Evolutionary conservation across 2,113 vertebrate species (phyloP).

Genomic region (Corythaixoides concolor): DNA sequence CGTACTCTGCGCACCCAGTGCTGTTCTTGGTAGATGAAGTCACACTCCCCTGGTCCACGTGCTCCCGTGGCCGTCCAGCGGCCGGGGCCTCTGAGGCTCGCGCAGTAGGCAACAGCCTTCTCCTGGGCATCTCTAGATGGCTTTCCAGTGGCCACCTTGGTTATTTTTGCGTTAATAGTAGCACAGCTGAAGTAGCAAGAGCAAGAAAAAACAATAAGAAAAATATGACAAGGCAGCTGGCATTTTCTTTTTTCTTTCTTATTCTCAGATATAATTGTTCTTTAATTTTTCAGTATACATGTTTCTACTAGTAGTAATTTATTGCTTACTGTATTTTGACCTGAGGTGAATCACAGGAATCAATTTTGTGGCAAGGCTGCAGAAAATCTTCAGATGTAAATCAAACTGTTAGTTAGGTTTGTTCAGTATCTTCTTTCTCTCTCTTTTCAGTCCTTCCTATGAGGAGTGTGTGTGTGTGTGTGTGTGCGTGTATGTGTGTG

Average conservation of each 20-base stretch:
- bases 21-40: neutral
- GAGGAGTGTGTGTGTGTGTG: neutral
- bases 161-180: neutral
- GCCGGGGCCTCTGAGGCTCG: neutral
- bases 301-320: neutral
- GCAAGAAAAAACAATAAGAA: neutral
- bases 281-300: neutral
- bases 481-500: neutral
- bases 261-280: neutral
- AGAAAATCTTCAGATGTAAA: neutral
- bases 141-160: neutral
- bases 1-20: too few relatives aligned
- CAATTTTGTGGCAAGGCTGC: neutral
- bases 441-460: accelerated
- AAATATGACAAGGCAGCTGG: neutral
- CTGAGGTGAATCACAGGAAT: neutral
- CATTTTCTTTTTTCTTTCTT: neutral
- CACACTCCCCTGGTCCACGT: accelerated
- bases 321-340: neutral
- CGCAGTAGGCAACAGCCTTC: neutral
- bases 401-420: neutral
- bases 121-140: neutral
- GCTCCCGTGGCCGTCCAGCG: too few relatives aligned
- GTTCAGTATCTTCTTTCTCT: neutral
- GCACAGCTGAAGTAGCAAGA: neutral